A percentile compares a stretch with the other conserved stretches of the same genome.
phyloP scores from a whole-genome alignment of 2,888 invertebrate species.

The Falcaria lacertinaria region DNA sequence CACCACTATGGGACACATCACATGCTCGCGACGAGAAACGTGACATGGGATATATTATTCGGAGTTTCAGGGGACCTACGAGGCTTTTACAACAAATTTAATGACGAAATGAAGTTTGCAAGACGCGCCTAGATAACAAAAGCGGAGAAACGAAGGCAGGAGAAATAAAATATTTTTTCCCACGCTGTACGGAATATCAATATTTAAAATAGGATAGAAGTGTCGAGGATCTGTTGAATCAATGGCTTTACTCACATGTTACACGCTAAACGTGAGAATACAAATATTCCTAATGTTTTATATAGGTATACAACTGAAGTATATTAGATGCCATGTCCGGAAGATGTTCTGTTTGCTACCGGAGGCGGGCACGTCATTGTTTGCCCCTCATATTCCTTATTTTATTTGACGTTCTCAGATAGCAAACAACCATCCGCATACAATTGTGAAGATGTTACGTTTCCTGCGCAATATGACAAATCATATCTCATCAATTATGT shows the following conservation, averaged over 20 bases:
- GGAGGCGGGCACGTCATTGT: constrained; percentile 27
- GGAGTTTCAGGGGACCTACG: constrained; percentile 9
- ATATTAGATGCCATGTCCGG: constrained; percentile 17
- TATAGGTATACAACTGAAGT: no score
- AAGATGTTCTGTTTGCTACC: constrained; percentile 32
- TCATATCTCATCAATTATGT: constrained; percentile 3
- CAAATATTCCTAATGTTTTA: no score
- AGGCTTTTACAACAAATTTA: constrained; percentile 33
- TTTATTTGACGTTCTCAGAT: constrained; percentile 44
- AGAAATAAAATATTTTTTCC: constrained; percentile 25
- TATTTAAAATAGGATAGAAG: constrained; percentile 12
- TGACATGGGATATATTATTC: constrained; percentile 8
- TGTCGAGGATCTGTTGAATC: no score
- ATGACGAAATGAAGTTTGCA: constrained; percentile 33
- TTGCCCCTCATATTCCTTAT: constrained; percentile 47
- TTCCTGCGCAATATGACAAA: constrained; percentile 24
- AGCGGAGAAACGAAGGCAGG: constrained; percentile 19
- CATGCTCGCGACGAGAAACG: constrained; percentile 12
- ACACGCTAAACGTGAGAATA: no score
- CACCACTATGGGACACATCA: constrained; percentile 21
- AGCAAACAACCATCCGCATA: constrained; percentile 34
- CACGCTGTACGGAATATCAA: constrained; percentile 14
- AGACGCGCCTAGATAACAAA: constrained; percentile 23
- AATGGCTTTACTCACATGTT: no score
- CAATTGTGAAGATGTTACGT: constrained; percentile 24